These are phyloP conservation scores for Eriosoma lanigerum DNA, from an alignment of 1,140 invertebrate genomes.

Conservation along the genomic window DNA sequence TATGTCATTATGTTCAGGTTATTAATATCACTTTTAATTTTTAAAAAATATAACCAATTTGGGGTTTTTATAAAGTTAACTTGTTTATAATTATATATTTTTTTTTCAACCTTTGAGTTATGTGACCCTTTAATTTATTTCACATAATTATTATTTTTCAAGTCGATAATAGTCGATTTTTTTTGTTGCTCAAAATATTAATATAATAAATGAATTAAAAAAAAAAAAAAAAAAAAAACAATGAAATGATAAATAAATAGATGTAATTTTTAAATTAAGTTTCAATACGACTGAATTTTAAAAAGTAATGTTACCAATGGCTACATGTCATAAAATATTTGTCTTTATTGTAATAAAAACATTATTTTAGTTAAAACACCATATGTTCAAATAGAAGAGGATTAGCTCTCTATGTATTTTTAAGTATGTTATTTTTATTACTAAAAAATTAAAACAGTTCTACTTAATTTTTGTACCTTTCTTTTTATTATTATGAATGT, in stretches of 20 bases:
- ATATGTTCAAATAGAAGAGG: not conserved
- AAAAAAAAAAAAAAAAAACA: not conserved
- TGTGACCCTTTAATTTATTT: conserved; percentile 34
- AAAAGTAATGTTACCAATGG: conserved; percentile 48
- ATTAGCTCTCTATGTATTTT: conserved; percentile 41
- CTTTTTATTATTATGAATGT: not conserved
- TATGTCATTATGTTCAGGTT: not conserved
- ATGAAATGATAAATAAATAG: not conserved
- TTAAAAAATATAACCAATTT: conserved; percentile 30
- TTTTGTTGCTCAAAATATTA: conserved; percentile 39
- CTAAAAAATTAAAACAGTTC: not conserved
- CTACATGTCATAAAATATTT: conserved; percentile 19
- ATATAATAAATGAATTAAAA: not conserved
- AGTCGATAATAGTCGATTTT: conserved; percentile 18
- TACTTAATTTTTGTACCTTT: conserved; percentile 39
- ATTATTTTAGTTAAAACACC: conserved; percentile 21
- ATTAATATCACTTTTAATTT: not conserved
- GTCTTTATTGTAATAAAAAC: conserved; percentile 22
- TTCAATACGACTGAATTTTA: conserved; percentile 24
- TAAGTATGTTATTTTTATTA: conserved; percentile 10
- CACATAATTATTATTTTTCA: conserved; percentile 25
- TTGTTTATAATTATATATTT: conserved; percentile 23
- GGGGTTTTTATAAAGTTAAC: conserved; percentile 21
- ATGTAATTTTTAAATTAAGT: conserved; percentile 23
- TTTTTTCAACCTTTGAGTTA: conserved; percentile 15